Evolutionary conservation across 2,888 invertebrate genomes (phyloP).

Genomic region (Matsumyia berberina): DNA sequence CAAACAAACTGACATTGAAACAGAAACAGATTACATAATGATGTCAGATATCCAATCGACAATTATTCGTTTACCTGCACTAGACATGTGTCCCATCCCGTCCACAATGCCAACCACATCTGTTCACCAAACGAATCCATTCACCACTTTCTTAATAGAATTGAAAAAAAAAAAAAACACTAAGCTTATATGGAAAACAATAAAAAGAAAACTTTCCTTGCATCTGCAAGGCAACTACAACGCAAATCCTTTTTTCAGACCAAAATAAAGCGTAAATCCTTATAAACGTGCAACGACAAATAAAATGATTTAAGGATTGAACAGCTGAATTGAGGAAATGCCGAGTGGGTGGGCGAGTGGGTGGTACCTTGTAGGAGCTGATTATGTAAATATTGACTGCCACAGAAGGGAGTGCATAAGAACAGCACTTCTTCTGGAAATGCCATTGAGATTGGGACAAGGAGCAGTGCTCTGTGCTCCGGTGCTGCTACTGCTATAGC

Average conservation of each 20-base stretch:
- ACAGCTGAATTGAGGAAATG: slow-evolving; percentile 63
- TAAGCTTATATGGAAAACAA: slow-evolving; percentile 8
- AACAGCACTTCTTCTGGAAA: slow-evolving; percentile 43
- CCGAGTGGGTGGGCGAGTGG: slow-evolving; percentile 2
- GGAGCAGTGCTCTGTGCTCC: slow-evolving; percentile 18
- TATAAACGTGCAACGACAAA: slow-evolving; percentile 79
- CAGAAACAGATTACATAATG: slow-evolving; percentile 8
- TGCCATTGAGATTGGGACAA: slow-evolving; percentile 62
- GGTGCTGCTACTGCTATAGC: slow-evolving; percentile 13
- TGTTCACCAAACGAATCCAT: slow-evolving; percentile 46
- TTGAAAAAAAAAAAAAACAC: slow-evolving; percentile 7
- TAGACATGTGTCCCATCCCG: slow-evolving; percentile 29
- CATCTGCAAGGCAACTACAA: slow-evolving; percentile 46
- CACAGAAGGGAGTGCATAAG: slow-evolving; percentile 49
- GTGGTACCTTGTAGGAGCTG: slow-evolving; percentile 53
- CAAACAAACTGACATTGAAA: slow-evolving; percentile 28
- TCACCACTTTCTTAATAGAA: slow-evolving; percentile 39
- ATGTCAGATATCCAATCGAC: slow-evolving; percentile 20
- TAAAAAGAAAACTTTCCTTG: slow-evolving; percentile 4
- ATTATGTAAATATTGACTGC: slow-evolving; percentile 73
- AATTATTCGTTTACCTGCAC: slow-evolving; percentile 39
- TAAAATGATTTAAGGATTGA: slow-evolving; percentile 82
- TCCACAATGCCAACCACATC: slow-evolving; percentile 49
- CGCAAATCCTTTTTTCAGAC: slow-evolving; percentile 54
- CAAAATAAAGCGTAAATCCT: slow-evolving; percentile 74